Evolutionary conservation across 2,888 invertebrate species (phyloP), one percentile per base, ranked within the genome.

Genomic region (Perithous albicinctus): DNA sequence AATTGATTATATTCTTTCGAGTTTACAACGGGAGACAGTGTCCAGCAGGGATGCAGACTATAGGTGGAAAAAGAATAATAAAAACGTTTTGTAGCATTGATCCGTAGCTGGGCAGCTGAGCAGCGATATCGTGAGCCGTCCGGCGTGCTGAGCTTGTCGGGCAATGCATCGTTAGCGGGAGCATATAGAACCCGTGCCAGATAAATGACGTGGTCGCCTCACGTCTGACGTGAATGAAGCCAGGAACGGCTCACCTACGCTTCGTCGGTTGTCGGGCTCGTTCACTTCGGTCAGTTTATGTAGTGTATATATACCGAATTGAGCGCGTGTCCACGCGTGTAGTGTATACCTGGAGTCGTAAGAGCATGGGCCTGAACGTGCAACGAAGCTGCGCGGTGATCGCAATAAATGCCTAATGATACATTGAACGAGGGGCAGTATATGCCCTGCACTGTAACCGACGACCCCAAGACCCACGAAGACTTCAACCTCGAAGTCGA

Each of bases 211-310:
- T 81, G 89, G 90, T 90, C 88, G 89, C 86, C 88, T 89, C 89
- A 86, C 88, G 89, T 90, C 89, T 90, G 91, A 91, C 91, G 89
- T 90, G 91, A 90, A 91, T 90, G 90, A 91, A 90, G 90, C 89
- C 88, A 82, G 88, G 88, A 88, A 84, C 86, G 87, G 89, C 86
- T 89, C 87, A 87, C 86, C 89, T 86, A 87, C 80, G 54, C 77
- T 63, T 78, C 78, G 78, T 61, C 67, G 63, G 69, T 51, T 77
- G 69, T 79, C 73, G 48, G 18, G 35, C 48, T 63, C 43, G 59
- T 46, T 67, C 67, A 32, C 48, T 51, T 20, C 46, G 67, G 35
- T 73, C 79, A 59, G 35, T 73, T 78, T 61, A 70, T 61, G 59
- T 38, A 20, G 63, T 48, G 51, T 70, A 46, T 43, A 15, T 72